Conservation (phyloP, 2,888 invertebrate genomes). For the Platycheirus rosarum region DNA sequence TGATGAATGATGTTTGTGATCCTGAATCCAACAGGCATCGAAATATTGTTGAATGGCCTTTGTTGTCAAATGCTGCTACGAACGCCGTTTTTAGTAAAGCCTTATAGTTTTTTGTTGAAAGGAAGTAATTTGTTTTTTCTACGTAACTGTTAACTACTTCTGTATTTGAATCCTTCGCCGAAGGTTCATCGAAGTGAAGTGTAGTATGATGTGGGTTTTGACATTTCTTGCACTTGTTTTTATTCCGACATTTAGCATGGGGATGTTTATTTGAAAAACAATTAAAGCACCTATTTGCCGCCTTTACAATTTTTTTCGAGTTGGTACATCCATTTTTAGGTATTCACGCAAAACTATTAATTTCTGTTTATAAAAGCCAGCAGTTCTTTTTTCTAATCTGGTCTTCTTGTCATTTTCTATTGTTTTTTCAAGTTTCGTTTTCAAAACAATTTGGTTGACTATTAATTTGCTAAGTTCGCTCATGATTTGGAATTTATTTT, state of each 20-base stretch:
- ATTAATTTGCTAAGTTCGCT: no score
- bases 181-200: neutral
- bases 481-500: no score
- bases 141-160: neutral
- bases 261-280: constrained; percentile 18
- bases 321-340: neutral
- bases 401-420: no score
- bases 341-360: constrained; percentile 4
- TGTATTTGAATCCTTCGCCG: neutral
- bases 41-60: neutral
- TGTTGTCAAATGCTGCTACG: neutral
- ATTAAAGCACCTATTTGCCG: constrained; percentile 8
- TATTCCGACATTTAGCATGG: neutral
- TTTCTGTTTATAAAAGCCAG: no score
- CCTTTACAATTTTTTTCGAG: neutral
- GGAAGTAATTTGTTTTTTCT: neutral
- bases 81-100: constrained; percentile 1
- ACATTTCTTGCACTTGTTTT: neutral
- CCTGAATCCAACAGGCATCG: constrained; percentile 2
- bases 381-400: no score
- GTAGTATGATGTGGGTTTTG: neutral
- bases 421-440: no score
- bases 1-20: constrained; percentile 5
- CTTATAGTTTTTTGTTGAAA: neutral
- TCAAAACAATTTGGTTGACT: no score